Conservation (phyloP, 2,888 invertebrate genomes). For the Acrocyrtus sp. region DNA sequence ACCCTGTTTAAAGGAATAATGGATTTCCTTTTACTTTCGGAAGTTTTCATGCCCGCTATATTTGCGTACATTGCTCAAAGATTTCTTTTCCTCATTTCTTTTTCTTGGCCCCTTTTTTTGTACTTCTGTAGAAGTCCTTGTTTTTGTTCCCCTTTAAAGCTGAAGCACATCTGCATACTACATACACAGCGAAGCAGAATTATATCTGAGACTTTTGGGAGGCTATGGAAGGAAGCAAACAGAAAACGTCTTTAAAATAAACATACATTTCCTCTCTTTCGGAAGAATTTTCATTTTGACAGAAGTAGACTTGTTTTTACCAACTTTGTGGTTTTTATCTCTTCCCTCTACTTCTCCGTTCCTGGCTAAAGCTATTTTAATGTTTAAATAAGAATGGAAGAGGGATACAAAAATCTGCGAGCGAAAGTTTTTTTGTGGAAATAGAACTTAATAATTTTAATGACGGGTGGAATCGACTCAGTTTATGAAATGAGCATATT, state of each 20-base stretch:
- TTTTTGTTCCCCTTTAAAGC: not conserved
- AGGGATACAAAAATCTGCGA: too few relatives aligned
- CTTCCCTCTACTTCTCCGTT: conserved; percentile 33
- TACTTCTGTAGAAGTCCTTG: not conserved
- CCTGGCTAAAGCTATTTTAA: conserved; percentile 33
- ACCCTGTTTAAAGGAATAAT: not conserved
- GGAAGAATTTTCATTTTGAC: conserved; percentile 54
- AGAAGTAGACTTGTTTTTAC: conserved; percentile 46
- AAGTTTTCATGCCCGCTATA: too few relatives aligned
- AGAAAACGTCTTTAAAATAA: conserved; percentile 46
- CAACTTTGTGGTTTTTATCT: conserved; percentile 45
- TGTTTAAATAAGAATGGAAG: conserved; percentile 34
- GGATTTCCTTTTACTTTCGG: too few relatives aligned
- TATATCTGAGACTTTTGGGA: not conserved
- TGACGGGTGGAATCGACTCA: too few relatives aligned
- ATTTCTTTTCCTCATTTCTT: too few relatives aligned
- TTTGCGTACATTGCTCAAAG: too few relatives aligned
- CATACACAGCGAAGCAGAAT: not conserved
- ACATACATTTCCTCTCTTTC: conserved; percentile 51
- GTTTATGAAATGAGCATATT: too few relatives aligned
- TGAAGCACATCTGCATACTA: not conserved
- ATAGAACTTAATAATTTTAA: too few relatives aligned
- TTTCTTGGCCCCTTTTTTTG: not conserved
- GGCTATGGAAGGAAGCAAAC: conserved; percentile 26
- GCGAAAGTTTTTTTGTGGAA: too few relatives aligned